Base-by-base conservation (phyloP, 92 coral and sea anemone genomes). In the Parazoanthus atlanticus region DNA sequence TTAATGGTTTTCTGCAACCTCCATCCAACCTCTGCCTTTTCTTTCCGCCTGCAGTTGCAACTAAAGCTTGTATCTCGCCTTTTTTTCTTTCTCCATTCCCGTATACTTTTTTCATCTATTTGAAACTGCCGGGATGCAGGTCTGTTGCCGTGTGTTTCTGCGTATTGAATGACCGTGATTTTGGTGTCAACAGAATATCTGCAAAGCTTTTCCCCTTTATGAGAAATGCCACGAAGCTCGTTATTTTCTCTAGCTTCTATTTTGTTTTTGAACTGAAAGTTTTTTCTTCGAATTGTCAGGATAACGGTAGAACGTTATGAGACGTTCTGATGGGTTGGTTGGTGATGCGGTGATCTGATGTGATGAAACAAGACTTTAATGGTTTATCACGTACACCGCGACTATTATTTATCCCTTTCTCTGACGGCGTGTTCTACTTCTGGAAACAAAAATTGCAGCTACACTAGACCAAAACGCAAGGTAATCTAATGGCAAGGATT, bases 61-160 rank as follows among this genome's bases (percentile, higher is more conserved):
- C 74, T 32, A 82, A 12, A 82, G 76, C 72, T 82, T 64, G 73
- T 26, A 82, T 82, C 49, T 54, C 15, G 23, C 36, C 11, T 43
- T 58, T 82, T 34, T 69, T 82, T 82, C 58, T 66, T 40, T 82
- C 43, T 69, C 86, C 76, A 82, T 72, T 82, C 86, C 47, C 74
- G 86, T 33, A 64, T 72, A 1, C 15, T 69, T 12, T 30, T 69
- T 69, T 69, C 74, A 69, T 10, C 74, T 30, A 69, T 30, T 69
- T 69, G 74, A 80, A 89, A 93, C 70, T 80, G 93, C 40, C 90
- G 83, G 74, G 96, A 89, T 34, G 93, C 94, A 23, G 94, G 93
- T 86, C 93, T 92, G 89, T 93, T 93, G 65, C 93, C 94, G 80
- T 88, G 90, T n/a, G 32, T 86, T 88, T 92, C 94, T n/a, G 94